Evolutionary conservation across 2,113 vertebrate genomes (phyloP).

Genomic region (Ploceus nigricollis): DNA sequence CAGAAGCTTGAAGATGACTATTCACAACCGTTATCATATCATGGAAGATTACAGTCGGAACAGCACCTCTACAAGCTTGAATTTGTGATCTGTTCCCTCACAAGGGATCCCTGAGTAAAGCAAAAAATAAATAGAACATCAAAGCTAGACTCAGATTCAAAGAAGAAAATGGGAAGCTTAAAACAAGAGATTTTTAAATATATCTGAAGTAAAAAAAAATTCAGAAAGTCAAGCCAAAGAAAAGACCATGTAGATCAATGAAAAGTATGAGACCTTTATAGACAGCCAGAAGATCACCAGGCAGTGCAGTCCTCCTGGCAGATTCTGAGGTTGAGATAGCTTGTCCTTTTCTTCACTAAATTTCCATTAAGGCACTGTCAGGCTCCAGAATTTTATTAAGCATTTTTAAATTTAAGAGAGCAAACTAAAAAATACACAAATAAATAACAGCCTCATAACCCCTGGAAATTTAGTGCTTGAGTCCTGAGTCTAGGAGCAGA

Average conservation of each 20-base stretch:
- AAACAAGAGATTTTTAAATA: background rate
- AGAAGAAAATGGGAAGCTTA: background rate
- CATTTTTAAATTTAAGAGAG: background rate
- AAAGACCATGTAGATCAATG: background rate
- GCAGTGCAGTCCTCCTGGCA: background rate
- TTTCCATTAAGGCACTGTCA: background rate
- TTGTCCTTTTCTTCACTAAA: background rate
- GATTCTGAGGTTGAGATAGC: background rate
- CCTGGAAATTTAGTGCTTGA: background rate
- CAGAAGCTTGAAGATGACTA: background rate
- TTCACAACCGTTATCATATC: background rate
- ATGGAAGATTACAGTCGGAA: background rate
- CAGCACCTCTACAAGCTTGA: background rate
- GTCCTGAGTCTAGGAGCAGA: background rate
- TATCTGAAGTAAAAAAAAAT: background rate
- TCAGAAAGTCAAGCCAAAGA: background rate
- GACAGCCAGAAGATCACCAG: background rate
- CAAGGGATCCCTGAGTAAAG: background rate
- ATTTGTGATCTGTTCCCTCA: background rate
- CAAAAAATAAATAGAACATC: background rate
- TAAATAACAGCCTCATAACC: background rate
- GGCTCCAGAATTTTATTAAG: background rate
- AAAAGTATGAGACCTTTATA: background rate
- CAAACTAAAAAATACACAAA: background rate
- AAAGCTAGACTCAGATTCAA: background rate